Evolutionary conservation across 2,113 vertebrate genomes (phyloP), one percentile per base, ranked within the genome.

Genomic region (Rhynchopsitta pachyrhyncha): DNA sequence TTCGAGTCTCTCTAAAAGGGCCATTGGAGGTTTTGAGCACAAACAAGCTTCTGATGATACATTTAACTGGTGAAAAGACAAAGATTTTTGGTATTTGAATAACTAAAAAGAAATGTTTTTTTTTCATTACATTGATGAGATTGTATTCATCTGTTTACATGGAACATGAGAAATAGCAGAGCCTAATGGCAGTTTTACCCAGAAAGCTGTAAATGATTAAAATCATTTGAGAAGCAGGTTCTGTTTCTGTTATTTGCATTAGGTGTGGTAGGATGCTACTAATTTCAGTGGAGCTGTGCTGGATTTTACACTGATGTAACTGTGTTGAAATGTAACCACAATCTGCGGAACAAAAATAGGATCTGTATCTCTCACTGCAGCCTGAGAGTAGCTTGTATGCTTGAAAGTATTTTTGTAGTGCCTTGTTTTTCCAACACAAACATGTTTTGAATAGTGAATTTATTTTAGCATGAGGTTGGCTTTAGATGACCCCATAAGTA

Each of bases 11-110:
- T 4, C 67, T 88, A 41, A 86, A 90, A 76, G 62, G 27, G 16
- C 93, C 49, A 15, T 29, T 95, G 78, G 82, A 85, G 70, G 41
- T 82, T 87, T 79, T 92, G 93, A 62, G 59, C 78, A 59, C 74
- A 84, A 59, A 60, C 24, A 85, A 82, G 59, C 44, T 82, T 88
- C 88, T 94, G 94, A 92, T 91, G 76, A 95, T 90, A 39, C 66
- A 77, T 78, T 87, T 84, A 59, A 29, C 47, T 42, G 49, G 25
- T 69, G 37, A 66, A 90, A 82, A 94, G 49, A 62, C 80, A 52
- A 44, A 39, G 8, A 28, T 10, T 79, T 79, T 67, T 63, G n/a
- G 13, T 81, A 39, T 92, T 93, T 83, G 39, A 23, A 24, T 64
- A 71, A 86, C 50, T 63, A 71, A 84, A 69, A 66, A 52, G 63